Evolutionary conservation across 2,113 vertebrate species (phyloP).

Genomic region (Regulus satrapa): DNA sequence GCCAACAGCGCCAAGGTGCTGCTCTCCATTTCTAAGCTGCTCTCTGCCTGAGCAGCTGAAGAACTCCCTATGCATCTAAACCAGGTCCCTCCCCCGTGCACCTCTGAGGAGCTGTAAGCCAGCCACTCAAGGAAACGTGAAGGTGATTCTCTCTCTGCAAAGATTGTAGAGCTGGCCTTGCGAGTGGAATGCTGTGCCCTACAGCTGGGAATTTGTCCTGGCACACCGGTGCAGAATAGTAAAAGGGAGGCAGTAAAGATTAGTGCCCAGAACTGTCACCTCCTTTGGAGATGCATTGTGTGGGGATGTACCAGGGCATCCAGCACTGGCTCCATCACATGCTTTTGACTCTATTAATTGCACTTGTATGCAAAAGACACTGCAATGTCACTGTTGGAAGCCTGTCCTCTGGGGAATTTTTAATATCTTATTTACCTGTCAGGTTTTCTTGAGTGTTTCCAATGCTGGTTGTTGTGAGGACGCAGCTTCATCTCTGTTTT

Average conservation of each 20-base stretch:
- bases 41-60: neutral
- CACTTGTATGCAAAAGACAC: neutral
- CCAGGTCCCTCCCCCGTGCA: neutral
- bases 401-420: neutral
- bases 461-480: neutral
- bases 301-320: neutral
- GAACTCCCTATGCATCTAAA: neutral
- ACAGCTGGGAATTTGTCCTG: neutral
- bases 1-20: neutral
- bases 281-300: neutral
- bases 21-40: neutral
- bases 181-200: neutral
- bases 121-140: fast-evolving
- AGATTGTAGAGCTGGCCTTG: neutral
- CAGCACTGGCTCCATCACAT: neutral
- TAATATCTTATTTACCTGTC: neutral
- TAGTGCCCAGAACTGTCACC: neutral
- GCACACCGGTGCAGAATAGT: neutral
- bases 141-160: neutral
- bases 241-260: neutral
- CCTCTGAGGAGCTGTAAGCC: neutral
- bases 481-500: neutral
- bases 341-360: neutral
- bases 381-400: neutral
- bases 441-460: neutral